Percentiles rank a stretch among this genome's conserved stretches.
Evolutionary conservation across 2,113 vertebrate genomes (phyloP).

Genomic region (Paramisgurnus dabryanus): DNA sequence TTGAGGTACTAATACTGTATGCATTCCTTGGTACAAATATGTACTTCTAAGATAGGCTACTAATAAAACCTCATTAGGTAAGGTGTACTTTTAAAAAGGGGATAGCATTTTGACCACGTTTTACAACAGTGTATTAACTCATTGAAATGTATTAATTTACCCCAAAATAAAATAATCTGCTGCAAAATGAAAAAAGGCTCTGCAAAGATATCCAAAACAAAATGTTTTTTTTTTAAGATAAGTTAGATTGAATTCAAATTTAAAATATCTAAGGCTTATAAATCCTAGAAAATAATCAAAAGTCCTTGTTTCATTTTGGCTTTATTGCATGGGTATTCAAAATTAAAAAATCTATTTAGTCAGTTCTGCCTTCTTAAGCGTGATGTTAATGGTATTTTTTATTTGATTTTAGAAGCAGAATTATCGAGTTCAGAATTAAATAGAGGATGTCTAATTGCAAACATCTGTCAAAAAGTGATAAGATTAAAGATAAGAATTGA

Average conservation of each 20-base stretch:
- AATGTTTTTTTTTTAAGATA: too few relatives aligned
- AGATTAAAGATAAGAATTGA: not conserved
- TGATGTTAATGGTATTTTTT: not conserved
- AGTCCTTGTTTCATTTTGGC: not conserved
- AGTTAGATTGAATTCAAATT: not conserved
- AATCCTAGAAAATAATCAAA: not conserved
- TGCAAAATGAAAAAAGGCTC: too few relatives aligned
- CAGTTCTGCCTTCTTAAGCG: not conserved
- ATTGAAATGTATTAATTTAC: too few relatives aligned
- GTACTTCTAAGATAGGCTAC: too few relatives aligned
- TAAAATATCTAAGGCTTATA: not conserved
- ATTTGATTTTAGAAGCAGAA: not conserved
- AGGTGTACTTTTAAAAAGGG: too few relatives aligned
- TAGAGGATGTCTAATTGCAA: not conserved
- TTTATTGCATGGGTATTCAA: not conserved
- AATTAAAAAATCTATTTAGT: not conserved
- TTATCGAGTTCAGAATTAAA: not conserved
- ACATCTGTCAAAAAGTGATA: constrained; percentile 10
- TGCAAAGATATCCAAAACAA: too few relatives aligned
- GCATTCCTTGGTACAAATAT: too few relatives aligned
- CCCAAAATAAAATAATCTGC: too few relatives aligned
- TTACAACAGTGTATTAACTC: too few relatives aligned
- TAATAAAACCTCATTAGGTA: too few relatives aligned
- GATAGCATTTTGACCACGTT: too few relatives aligned
- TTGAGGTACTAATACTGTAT: too few relatives aligned